Percentiles rank a stretch among this genome's conserved stretches.
phyloP scores from a whole-genome alignment of 2,797 vertebrate species.

The Corythornis leucogaster region DNA sequence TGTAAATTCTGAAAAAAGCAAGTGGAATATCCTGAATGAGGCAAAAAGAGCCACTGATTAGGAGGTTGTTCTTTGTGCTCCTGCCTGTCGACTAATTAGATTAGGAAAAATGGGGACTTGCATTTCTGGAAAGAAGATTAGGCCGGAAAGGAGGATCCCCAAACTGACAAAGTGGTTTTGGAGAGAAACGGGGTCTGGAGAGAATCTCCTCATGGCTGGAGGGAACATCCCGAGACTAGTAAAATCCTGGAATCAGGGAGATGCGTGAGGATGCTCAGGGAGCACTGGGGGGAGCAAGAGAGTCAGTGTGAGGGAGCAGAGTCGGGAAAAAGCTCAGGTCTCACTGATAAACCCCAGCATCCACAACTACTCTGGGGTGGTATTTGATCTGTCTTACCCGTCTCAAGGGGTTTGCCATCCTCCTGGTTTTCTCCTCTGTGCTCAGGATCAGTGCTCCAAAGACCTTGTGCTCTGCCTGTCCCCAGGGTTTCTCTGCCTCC shows the following conservation, averaged over 20 bases:
- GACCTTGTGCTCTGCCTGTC: neutral
- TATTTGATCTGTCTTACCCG: accelerated
- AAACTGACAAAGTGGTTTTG: accelerated
- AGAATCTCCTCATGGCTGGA: neutral
- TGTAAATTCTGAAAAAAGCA: neutral
- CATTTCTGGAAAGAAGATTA: neutral
- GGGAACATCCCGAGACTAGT: accelerated
- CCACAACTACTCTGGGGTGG: accelerated
- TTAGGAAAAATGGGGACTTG: neutral
- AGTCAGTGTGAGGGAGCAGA: neutral
- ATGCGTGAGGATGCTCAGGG: neutral
- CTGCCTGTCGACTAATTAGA: neutral
- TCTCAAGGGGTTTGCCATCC: neutral
- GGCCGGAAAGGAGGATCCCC: neutral
- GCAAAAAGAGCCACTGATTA: accelerated
- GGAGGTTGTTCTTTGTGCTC: neutral
- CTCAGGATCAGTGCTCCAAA: neutral
- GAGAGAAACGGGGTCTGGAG: no score
- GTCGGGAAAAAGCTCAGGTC: neutral
- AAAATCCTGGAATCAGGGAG: neutral
- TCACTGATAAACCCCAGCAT: accelerated
- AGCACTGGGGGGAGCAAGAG: constrained; percentile 1
- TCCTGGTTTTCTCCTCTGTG: neutral
- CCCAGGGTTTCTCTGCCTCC: neutral
- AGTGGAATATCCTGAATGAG: neutral